phyloP scores from a whole-genome alignment of 2,113 vertebrate species.

The Aythya baeri region DNA sequence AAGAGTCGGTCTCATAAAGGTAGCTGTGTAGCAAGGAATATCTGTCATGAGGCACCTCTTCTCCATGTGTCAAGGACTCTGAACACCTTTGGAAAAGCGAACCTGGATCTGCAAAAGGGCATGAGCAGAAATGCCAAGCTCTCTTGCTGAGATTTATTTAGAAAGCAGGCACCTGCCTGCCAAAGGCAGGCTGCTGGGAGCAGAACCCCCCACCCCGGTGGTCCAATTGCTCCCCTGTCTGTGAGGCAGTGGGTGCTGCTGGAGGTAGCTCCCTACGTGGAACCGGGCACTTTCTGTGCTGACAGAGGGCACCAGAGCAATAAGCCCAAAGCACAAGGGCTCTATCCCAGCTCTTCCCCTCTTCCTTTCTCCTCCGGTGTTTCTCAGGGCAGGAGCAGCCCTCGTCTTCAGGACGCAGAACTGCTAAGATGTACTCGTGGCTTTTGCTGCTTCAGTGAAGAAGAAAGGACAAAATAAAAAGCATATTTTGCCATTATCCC shows the following conservation, averaged over 20 bases:
- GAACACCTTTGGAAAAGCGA: background rate
- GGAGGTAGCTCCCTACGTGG: background rate
- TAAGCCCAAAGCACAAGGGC: background rate
- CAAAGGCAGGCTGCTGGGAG: background rate
- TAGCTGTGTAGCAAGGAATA: background rate
- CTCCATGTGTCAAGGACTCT: background rate
- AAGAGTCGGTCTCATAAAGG: background rate
- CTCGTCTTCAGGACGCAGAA: background rate
- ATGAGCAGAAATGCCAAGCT: background rate
- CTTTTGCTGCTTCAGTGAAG: background rate
- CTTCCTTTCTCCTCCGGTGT: background rate
- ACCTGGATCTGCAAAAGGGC: background rate
- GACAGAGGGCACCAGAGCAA: background rate
- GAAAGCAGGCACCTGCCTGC: background rate
- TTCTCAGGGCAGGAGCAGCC: background rate
- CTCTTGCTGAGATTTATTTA: background rate
- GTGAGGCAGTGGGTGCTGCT: background rate
- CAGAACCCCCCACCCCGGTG: fast-evolving
- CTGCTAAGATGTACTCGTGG: background rate
- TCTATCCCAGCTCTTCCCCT: background rate
- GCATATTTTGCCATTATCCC: background rate
- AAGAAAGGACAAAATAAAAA: background rate
- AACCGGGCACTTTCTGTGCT: fast-evolving
- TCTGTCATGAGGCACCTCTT: background rate
- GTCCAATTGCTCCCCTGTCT: fast-evolving